These are phyloP conservation scores for Monoplex corrugatus DNA, from an alignment of 2,888 invertebrate genomes.

Conservation along the genomic window DNA sequence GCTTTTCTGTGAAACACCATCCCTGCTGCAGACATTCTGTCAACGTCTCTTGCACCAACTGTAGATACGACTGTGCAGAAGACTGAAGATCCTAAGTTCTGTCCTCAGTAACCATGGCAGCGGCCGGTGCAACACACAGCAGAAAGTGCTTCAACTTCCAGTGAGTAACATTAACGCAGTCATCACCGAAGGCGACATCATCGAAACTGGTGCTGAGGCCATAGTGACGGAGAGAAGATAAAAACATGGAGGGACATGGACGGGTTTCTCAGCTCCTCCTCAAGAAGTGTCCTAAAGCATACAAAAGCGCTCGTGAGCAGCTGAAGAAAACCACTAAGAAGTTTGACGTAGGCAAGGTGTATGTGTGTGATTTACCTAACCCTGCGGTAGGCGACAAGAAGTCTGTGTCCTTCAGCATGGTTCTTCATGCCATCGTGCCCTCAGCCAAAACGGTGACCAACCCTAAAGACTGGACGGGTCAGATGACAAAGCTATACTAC, in stretches of 20 bases:
- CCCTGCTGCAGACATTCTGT: background rate
- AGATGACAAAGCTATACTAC: slow-evolving; percentile 33
- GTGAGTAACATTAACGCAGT: background rate
- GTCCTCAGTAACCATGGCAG: slow-evolving; percentile 2
- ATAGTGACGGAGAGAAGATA: slow-evolving; percentile 11
- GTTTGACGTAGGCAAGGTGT: slow-evolving; percentile 1
- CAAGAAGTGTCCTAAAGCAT: background rate
- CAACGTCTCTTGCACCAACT: no score
- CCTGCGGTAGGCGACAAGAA: background rate
- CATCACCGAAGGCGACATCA: slow-evolving; percentile 11
- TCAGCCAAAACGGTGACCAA: background rate
- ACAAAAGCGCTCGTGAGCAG: background rate
- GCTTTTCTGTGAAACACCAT: background rate
- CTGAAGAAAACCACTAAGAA: background rate
- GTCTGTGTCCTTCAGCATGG: slow-evolving; percentile 9
- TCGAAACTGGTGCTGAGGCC: background rate
- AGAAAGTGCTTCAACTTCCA: background rate
- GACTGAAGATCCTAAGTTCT: no score
- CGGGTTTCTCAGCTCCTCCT: background rate
- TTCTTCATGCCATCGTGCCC: slow-evolving; percentile 31
- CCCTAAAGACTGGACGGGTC: background rate
- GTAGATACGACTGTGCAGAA: no score
- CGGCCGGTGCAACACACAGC: background rate
- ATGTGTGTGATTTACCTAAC: background rate
- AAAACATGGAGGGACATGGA: background rate